Conservation (phyloP, 2,888 invertebrate species). For the Diarsia rubi region DNA sequence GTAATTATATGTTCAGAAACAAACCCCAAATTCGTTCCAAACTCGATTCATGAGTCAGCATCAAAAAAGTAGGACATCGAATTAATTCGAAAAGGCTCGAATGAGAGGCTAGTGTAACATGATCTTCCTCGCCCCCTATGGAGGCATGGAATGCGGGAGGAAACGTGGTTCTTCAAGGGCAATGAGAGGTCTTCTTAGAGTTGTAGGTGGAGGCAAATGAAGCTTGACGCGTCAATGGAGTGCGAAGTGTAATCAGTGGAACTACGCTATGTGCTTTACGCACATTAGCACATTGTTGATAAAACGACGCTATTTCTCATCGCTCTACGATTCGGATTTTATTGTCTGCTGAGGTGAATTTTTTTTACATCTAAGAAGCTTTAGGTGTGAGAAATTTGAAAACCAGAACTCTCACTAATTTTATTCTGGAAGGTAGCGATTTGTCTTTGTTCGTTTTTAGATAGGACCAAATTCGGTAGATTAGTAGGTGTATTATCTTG, state of each 20-base stretch:
- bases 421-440: background rate
- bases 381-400: slow-evolving; percentile 6
- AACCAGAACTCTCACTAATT: slow-evolving; percentile 11
- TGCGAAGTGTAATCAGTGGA: slow-evolving; percentile 77
- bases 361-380: slow-evolving; percentile 6
- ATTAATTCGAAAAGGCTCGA: slow-evolving; percentile 76
- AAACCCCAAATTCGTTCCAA: slow-evolving; percentile 67
- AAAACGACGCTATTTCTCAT: slow-evolving; percentile 67
- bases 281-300: slow-evolving; percentile 69
- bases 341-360: slow-evolving; percentile 50
- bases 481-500: background rate
- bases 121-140: slow-evolving; percentile 44
- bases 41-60: slow-evolving; percentile 72
- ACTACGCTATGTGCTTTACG: slow-evolving; percentile 69
- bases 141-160: background rate
- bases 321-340: slow-evolving; percentile 54
- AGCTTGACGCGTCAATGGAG: slow-evolving; percentile 77
- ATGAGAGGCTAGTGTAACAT: slow-evolving; percentile 53
- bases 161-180: slow-evolving; percentile 36
- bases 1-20: slow-evolving; percentile 68
- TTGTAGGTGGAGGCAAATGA: slow-evolving; percentile 73
- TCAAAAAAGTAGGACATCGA: slow-evolving; percentile 76
- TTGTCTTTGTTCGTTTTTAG: background rate
- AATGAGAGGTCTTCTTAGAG: slow-evolving; percentile 54
- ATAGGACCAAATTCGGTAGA: background rate